Conservation (phyloP, 2,797 vertebrate genomes). For the Sus cebifrons region DNA sequence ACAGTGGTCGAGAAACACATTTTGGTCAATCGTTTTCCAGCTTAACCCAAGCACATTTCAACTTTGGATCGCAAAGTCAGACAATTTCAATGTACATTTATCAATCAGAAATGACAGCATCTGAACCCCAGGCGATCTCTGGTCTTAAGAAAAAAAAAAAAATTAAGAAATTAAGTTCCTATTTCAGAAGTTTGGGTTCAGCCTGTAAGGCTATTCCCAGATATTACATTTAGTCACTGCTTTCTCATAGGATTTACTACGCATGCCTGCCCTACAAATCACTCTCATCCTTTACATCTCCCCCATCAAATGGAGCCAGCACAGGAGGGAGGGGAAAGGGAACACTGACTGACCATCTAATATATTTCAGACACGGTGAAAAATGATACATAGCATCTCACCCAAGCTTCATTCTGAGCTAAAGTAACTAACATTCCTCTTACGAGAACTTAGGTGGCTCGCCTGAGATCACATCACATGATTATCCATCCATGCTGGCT, state of each 20-base stretch:
- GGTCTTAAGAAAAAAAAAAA: not conserved
- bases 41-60: no score
- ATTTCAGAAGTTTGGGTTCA: not conserved
- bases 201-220: not conserved
- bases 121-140: not conserved
- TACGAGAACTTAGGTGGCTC: not conserved
- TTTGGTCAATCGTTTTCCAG: not conserved
- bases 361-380: not conserved
- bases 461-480: not conserved
- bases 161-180: not conserved
- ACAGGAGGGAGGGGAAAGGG: not conserved
- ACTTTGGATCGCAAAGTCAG: not conserved
- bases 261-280: not conserved
- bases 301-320: not conserved
- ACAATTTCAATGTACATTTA: not conserved
- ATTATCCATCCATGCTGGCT: accelerated
- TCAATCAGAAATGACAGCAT: not conserved
- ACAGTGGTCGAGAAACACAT: not conserved
- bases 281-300: not conserved
- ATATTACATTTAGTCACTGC: not conserved
- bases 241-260: not conserved
- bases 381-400: no score
- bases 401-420: not conserved
- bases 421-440: not conserved
- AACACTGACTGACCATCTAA: not conserved